Base-by-base conservation (phyloP, 2,113 vertebrate genomes). In the Coptodon rendalli region DNA sequence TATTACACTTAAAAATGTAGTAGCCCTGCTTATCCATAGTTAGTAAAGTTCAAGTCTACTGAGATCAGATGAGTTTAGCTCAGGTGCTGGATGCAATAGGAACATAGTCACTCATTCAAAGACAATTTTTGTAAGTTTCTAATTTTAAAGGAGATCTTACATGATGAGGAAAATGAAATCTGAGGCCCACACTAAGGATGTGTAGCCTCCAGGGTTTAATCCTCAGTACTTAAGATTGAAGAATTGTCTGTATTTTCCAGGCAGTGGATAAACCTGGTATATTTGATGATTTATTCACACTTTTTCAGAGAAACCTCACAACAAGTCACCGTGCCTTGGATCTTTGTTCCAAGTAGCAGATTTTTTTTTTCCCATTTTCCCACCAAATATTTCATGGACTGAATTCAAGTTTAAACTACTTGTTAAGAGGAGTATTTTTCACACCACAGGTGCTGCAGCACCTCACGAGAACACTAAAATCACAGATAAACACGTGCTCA, bases 371-470 rank as follows among this genome's bases (percentile, higher is more conserved):
- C 17, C 17, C 2, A 2, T 82, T 84, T 17, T 85, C 57, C 84
- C 53, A 73, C 63, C 81, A 50, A 54, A 80, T 4, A 57, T 48
- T 36, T 86, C 66, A n/a, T 27, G 6, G 52, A 52, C 50, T 29
- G 38, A 85, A 24, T 80, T 61, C 24, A 45, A n/a, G 31, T 78
- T 90, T 63, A 59, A 87, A 83, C 22, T 6, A 45, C 81, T 87
- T 87, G 86, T 86, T 84, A 22, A 81, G 90, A 89, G 86, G 87
- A 80, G 22, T 78, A 22, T 73, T 82, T 82, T 71, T 80, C 57
- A 56, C 81, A 54, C 22, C 19, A 29, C 71, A 24, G 82, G 68
- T 61, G 81, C 61, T 66, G 83, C 82, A 16, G 83, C 4, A 8
- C 80, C 85, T 52, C 38, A 88, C 76, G 27, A 45, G 17, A 48